Percentiles rank a stretch among this genome's conserved stretches.
Evolutionary conservation across 2,113 vertebrate species (phyloP).

Genomic region (Gadus chalcogrammus): DNA sequence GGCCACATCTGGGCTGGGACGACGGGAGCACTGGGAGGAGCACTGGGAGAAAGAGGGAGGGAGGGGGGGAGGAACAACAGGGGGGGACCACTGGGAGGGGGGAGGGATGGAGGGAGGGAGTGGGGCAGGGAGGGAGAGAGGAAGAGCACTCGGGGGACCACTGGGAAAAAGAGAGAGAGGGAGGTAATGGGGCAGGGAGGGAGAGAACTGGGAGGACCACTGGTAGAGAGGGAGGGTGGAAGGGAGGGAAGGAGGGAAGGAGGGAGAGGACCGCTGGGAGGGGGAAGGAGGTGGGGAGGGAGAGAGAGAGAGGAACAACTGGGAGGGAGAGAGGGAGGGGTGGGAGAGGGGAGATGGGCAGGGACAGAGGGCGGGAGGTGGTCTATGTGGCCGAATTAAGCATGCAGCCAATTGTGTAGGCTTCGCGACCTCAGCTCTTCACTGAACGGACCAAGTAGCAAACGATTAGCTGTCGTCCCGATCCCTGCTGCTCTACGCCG

Average conservation of each 20-base stretch:
- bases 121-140: too few relatives aligned
- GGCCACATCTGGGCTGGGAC: conserved; percentile 1
- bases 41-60: neutral
- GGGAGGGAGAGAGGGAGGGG: neutral
- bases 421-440: conserved; percentile 18
- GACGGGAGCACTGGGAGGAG: neutral
- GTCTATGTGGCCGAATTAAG: conserved; percentile 21
- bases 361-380: too few relatives aligned
- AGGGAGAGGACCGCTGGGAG: neutral
- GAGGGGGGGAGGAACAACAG: too few relatives aligned
- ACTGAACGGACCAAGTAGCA: conserved; percentile 45
- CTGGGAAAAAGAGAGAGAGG: neutral
- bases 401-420: conserved; percentile 4
- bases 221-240: conserved; percentile 3
- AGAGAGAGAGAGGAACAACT: neutral
- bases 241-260: neutral
- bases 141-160: neutral
- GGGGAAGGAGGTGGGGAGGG: neutral
- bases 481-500: conserved; percentile 25
- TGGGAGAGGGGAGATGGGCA: too few relatives aligned
- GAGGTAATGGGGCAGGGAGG: neutral
- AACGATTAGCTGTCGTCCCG: conserved; percentile 34
- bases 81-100: neutral
- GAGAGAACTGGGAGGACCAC: too few relatives aligned
- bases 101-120: too few relatives aligned